Conservation (phyloP, 2,797 vertebrate genomes). For the Poeciliopsis turneri region DNA sequence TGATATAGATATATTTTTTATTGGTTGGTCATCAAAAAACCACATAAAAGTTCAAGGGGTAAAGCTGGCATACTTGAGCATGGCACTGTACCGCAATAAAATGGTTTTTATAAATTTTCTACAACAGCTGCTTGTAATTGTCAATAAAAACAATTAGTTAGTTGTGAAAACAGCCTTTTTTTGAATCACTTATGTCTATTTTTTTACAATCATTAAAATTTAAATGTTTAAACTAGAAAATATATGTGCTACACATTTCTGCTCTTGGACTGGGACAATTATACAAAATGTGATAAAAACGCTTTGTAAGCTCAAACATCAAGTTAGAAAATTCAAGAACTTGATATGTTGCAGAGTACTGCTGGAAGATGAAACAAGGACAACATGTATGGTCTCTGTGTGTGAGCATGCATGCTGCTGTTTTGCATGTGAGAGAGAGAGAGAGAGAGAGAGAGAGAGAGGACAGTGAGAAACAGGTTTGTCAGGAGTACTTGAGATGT, state of each 20-base stretch:
- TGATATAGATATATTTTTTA: not conserved
- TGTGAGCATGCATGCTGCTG: not conserved
- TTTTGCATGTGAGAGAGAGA: not conserved
- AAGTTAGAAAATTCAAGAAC: conserved; percentile 10
- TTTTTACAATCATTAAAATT: not conserved
- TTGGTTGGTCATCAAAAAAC: not conserved
- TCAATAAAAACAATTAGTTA: not conserved
- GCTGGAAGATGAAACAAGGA: conserved; percentile 35
- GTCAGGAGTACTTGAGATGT: conserved; percentile 42
- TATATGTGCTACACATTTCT: not conserved
- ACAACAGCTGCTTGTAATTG: not conserved
- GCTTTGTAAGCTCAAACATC: conserved; percentile 31
- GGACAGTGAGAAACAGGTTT: conserved; percentile 2
- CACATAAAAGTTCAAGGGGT: not conserved
- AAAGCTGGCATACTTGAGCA: not conserved
- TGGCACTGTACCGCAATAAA: not conserved
- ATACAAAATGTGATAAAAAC: conserved; percentile 32
- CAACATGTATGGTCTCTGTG: conserved; percentile 20
- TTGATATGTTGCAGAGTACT: conserved; percentile 16
- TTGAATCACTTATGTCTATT: not conserved
- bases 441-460: not conserved
- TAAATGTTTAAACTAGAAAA: not conserved
- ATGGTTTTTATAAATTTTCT: not conserved
- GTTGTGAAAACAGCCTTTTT: not conserved
- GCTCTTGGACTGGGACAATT: conserved; percentile 22